Evolutionary conservation across 2,888 invertebrate species (phyloP).

Genomic region (Drosophila austrosaltans): DNA sequence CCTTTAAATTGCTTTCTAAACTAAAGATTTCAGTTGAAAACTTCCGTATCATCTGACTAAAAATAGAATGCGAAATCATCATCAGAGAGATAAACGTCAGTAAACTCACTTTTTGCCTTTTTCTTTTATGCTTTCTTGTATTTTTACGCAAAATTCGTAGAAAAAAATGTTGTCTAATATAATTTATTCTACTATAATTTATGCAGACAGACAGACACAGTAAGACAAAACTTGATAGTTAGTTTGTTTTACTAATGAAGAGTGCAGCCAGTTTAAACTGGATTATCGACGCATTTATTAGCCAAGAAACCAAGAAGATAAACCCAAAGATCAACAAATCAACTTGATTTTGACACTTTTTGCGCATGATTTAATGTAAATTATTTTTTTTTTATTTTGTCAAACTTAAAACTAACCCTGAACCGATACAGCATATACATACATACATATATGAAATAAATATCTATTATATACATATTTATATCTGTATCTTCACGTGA

Average conservation of each 20-base stretch:
- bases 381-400: constrained; percentile 13
- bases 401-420: not conserved
- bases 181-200: constrained; percentile 61
- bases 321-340: constrained; percentile 33
- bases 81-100: not conserved
- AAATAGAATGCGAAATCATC: constrained; percentile 2
- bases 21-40: not conserved
- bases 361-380: constrained; percentile 52
- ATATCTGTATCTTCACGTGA: constrained; percentile 20
- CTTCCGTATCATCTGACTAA: constrained; percentile 3
- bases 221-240: constrained; percentile 38
- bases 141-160: constrained; percentile 48
- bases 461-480: constrained; percentile 6
- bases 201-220: constrained; percentile 26
- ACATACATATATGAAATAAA: constrained; percentile 1
- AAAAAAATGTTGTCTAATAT: constrained; percentile 42
- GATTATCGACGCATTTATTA: constrained; percentile 41
- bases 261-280: constrained; percentile 68
- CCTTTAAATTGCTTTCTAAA: not conserved
- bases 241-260: constrained; percentile 69
- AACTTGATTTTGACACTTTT: constrained; percentile 37
- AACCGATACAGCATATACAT: constrained; percentile 6
- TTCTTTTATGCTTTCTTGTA: constrained; percentile 20
- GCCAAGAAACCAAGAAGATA: constrained; percentile 23
- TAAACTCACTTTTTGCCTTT: constrained; percentile 3